Evolutionary conservation across 2,888 invertebrate species (phyloP), one percentile per base, ranked within the genome.

Genomic region (Megamerina dolium): DNA sequence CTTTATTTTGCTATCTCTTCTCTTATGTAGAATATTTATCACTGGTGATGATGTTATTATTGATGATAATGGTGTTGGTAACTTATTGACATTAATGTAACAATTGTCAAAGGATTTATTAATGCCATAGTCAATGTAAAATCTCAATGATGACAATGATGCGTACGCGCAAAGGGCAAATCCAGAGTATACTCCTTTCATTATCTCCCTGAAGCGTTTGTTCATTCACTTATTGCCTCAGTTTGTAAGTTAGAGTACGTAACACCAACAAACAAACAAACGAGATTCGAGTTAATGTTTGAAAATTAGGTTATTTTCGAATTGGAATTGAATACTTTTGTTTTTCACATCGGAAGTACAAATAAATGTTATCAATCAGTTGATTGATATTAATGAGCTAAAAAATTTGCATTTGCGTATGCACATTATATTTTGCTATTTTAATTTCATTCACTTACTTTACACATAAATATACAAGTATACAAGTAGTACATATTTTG

Each of bases 61-160:
- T 34, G 30, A 16, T 41, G 37, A 41, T 44, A 17, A 40, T 45
- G 50, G 41, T 58, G 46, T 53, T 52, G 49, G 49, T 55, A 53
- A 55, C 52, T 55, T 54, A 57, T 55, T 56, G 58, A 52, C 53
- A 56, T 59, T 56, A 57, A 57, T 56, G 54, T 54, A 55, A 55
- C 66, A 65, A 65, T 65, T 63, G 66, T 59, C 64, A 64, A 58
- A 57, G 64, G 64, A 66, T 64, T 64, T 66, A 64, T 66, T 66
- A 63, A 53, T 52, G 52, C 47, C 43, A 35, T 17, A 8, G 23
- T 8, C 23, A 23, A 23, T 10, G 23, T 6, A 23, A 8, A 23
- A 8, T 23, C 6, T 23, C 23, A 6, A 8, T 23, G 23, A 6
- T 8, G 23, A 23, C n/a, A 23, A 23, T 23, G 6, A 23, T 23